These are phyloP conservation scores for Heliothis peltigera DNA, from an alignment of 2,888 invertebrate species.

Conservation along the genomic window DNA sequence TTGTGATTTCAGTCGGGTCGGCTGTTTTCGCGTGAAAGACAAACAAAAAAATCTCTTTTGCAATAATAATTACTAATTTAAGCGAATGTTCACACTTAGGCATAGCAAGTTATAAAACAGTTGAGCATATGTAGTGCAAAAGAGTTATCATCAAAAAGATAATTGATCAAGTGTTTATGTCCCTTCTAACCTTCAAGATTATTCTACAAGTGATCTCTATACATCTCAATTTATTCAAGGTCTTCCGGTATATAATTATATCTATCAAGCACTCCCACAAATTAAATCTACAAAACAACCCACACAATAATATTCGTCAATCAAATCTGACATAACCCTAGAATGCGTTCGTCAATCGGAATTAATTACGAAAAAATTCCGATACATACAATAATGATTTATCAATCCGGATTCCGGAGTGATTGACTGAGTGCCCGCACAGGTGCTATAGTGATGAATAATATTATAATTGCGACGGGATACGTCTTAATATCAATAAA, in stretches of 20 bases:
- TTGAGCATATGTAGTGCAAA: no score
- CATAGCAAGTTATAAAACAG: no score
- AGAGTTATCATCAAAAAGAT: no score
- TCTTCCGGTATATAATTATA: slow-evolving; percentile 14
- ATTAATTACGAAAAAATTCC: slow-evolving; percentile 64
- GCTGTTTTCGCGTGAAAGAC: no score
- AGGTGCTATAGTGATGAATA: slow-evolving; percentile 64
- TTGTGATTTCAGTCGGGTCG: no score
- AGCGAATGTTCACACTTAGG: no score
- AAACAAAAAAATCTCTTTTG: no score
- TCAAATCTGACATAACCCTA: not conserved
- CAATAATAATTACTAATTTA: no score
- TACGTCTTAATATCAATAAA: slow-evolving; percentile 84
- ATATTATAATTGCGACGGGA: slow-evolving; percentile 65
- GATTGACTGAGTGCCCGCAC: slow-evolving; percentile 62
- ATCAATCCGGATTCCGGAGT: slow-evolving; percentile 55
- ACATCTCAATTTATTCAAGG: slow-evolving; percentile 8
- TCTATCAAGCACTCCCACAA: slow-evolving; percentile 5
- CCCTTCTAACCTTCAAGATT: not conserved
- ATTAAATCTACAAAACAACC: slow-evolving; percentile 3
- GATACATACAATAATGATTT: slow-evolving; percentile 54
- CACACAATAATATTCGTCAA: slow-evolving; percentile 7
- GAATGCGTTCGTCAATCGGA: slow-evolving; percentile 59
- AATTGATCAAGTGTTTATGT: not conserved
- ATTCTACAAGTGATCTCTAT: not conserved